Percentiles rank a stretch among this genome's conserved stretches.
Conservation (phyloP, 2,888 invertebrate species). For the Buathra laborator region DNA sequence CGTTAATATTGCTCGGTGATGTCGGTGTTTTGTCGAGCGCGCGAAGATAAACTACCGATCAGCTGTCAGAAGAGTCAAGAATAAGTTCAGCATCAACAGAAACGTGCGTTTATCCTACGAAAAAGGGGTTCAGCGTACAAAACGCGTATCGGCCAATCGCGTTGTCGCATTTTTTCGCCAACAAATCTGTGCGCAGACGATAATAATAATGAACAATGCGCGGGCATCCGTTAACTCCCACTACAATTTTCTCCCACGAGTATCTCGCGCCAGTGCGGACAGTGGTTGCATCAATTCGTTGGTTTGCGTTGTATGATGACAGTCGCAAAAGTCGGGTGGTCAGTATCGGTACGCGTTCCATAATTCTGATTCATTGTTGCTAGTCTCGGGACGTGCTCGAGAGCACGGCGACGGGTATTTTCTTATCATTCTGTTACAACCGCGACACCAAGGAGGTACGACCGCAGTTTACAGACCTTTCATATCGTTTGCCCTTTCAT, state of each 20-base stretch:
- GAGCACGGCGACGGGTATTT: background rate
- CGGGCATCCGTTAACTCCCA: background rate
- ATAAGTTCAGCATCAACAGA: background rate
- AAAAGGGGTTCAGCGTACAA: background rate
- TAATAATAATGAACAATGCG: background rate
- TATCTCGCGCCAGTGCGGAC: background rate
- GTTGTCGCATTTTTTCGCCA: background rate
- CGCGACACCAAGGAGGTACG: background rate
- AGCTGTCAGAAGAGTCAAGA: background rate
- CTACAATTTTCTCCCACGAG: background rate
- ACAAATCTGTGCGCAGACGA: background rate
- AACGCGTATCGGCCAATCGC: background rate
- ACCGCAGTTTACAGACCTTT: background rate
- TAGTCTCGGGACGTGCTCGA: constrained; percentile 5
- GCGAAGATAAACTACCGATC: background rate
- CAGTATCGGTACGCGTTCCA: background rate
- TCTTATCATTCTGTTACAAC: constrained; percentile 13
- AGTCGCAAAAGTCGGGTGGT: background rate
- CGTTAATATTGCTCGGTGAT: background rate
- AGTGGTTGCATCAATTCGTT: constrained; percentile 7
- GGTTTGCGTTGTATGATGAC: background rate
- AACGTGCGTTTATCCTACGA: background rate
- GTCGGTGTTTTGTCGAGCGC: constrained; percentile 24
- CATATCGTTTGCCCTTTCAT: constrained; percentile 2
- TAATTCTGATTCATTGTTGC: constrained; percentile 26